These are phyloP conservation scores for Tachysurus fulvidraco DNA, from an alignment of 2,113 vertebrate genomes.

Conservation along the genomic window DNA sequence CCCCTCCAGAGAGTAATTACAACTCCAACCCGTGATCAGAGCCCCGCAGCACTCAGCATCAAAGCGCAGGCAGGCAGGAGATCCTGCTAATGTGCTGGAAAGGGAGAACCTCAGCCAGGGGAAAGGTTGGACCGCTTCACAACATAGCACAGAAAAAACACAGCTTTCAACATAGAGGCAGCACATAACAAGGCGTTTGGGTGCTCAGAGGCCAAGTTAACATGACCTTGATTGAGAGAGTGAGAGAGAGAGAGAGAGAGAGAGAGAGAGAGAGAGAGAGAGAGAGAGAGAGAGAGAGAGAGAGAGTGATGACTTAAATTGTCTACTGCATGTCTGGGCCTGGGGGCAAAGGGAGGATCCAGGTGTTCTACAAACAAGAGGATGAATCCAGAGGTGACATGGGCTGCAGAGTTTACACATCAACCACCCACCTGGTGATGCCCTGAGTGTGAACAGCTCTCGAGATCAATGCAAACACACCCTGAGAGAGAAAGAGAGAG, in stretches of 20 bases:
- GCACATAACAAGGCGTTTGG: slow-evolving; percentile 38
- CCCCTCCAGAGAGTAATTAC: slow-evolving; percentile 53
- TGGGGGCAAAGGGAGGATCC: slow-evolving; percentile 45
- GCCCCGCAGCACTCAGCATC: slow-evolving; percentile 51
- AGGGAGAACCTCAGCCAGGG: slow-evolving; percentile 32
- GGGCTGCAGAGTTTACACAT: slow-evolving; percentile 42
- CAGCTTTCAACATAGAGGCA: neutral
- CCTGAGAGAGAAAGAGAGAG: neutral
- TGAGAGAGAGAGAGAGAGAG: slow-evolving; percentile 26
- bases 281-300: slow-evolving; percentile 31
- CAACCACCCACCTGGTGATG: slow-evolving; percentile 47
- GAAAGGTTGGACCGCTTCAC: slow-evolving; percentile 21
- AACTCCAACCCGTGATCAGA: slow-evolving; percentile 49
- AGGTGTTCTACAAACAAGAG: slow-evolving; percentile 52
- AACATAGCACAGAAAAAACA: neutral
- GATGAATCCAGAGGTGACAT: slow-evolving; percentile 45
- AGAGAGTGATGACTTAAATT: slow-evolving; percentile 34
- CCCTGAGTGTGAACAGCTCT: slow-evolving; percentile 23
- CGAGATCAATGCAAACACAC: neutral
- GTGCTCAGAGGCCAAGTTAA: slow-evolving; percentile 45
- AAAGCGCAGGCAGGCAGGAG: slow-evolving; percentile 42
- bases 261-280: slow-evolving; percentile 26
- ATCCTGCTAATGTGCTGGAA: slow-evolving; percentile 43
- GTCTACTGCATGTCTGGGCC: slow-evolving; percentile 51
- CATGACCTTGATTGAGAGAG: slow-evolving; percentile 33